Conservation (phyloP, 2,113 vertebrate species). For the Stegastes partitus region DNA sequence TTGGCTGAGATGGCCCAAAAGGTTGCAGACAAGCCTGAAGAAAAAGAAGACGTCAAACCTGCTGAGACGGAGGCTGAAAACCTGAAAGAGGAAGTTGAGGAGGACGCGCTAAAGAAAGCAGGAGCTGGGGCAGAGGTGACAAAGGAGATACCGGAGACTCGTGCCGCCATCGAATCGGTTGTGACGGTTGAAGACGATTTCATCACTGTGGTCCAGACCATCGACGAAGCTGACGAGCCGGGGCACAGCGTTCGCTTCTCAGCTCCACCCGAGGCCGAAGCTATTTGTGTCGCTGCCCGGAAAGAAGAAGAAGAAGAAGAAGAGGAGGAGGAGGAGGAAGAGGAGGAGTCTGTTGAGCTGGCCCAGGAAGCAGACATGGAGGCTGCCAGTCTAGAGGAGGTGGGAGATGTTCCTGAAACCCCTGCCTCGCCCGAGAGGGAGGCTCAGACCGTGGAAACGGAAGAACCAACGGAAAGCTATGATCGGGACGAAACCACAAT, state of each 20-base stretch:
- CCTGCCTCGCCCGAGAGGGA: constrained; percentile 86
- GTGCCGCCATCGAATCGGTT: constrained; percentile 93
- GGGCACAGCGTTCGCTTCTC: constrained; percentile 96
- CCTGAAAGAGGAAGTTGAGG: constrained; percentile 24
- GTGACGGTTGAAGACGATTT: constrained; percentile 98
- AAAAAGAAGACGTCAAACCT: constrained; percentile 1
- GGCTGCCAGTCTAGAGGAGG: constrained; percentile 82
- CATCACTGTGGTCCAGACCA: constrained; percentile 97
- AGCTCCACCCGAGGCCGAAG: constrained; percentile 85
- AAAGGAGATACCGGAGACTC: constrained; percentile 81
- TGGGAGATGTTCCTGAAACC: constrained; percentile 84
- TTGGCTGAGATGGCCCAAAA: constrained; percentile 23
- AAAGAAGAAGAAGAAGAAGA: constrained; percentile 83
- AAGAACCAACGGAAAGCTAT: constrained; percentile 91
- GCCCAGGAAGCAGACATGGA: constrained; percentile 87
- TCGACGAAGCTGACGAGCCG: constrained; percentile 92
- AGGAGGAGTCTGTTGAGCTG: constrained; percentile 82
- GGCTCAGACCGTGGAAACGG: constrained; percentile 81
- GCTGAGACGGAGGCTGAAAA: constrained; percentile 7
- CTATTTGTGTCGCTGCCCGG: constrained; percentile 51
- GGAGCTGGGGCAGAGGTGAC: constrained; percentile 57
- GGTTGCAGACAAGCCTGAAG: constrained; percentile 6
- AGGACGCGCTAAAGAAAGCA: constrained; percentile 59
- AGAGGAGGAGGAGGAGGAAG: constrained; percentile 80
- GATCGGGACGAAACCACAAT: constrained; percentile 98